Base-by-base conservation (phyloP, 2,113 vertebrate species). In the Sigmodon hispidus region DNA sequence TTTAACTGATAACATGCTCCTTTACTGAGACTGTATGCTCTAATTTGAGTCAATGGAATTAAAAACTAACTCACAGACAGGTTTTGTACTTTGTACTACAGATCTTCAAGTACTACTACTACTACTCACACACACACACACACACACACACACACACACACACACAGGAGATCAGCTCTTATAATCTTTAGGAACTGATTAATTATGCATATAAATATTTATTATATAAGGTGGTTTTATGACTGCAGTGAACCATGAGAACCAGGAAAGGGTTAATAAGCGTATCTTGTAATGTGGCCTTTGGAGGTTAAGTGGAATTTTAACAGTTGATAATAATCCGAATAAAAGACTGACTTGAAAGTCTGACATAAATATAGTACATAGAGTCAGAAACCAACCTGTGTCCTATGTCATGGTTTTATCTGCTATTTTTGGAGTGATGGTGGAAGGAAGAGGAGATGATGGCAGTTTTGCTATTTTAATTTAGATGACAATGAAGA, bases 401-500 rank as follows among this genome's bases (percentile, higher is more conserved):
- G 26, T 21, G 61, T 69, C 5, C 36, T 80, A 0, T 81, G 63
- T 73, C 57, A 36, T 85, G 70, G 1, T 4, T 90, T 26, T 15
- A 0, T 76, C 48, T 22, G 16, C 15, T 73, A 69, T 63, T 84
- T 94, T 45, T 59, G 29, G 70, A 75, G 22, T 72, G 69, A 92
- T 45, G 15, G 17, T 70, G 40, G 34, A 84, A 73, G 29, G n/a
- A 43, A 69, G 45, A 94, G 7, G 7, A 24, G 61, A 63, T 21
- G 19, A 57, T 87, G 7, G 21, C 72, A 24, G 69, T 79, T 75
- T 4, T 9, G 48, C 75, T 87, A 10, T 70, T 86, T 84, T 92
- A 90, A 65, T 86, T 87, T 67, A 96, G 65, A 94, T 88, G 24
- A 15, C 45, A 92, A 69, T 86, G 17, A 77, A 94, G 70, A 76